phyloP scores from a whole-genome alignment of 1,140 invertebrate genomes.

The Hermetia illucens region DNA sequence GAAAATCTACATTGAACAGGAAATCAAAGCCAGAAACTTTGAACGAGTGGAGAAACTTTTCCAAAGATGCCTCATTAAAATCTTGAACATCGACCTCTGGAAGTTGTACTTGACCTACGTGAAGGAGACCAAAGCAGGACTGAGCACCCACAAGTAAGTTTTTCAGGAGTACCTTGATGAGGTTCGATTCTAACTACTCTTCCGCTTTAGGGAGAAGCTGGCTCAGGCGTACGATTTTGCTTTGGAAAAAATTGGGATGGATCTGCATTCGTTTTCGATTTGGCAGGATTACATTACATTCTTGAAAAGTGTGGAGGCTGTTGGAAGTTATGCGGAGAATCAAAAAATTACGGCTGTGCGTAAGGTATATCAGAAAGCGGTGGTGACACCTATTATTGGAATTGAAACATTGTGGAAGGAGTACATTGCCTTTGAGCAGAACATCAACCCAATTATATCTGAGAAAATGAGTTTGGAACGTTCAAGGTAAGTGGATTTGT shows the following conservation, averaged over 20 bases:
- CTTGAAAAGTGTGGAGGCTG: constrained; percentile 92
- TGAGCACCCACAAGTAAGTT: constrained; percentile 88
- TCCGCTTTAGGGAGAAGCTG: constrained; percentile 84
- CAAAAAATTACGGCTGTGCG: constrained; percentile 96
- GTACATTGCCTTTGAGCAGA: constrained; percentile 87
- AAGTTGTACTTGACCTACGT: constrained; percentile 95
- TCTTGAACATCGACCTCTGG: constrained; percentile 98
- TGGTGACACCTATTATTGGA: constrained; percentile 93
- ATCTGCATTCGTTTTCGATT: constrained; percentile 88
- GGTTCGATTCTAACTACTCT: constrained; percentile 6
- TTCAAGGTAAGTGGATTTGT: constrained; percentile 26
- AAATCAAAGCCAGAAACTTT: constrained; percentile 92
- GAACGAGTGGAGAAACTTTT: constrained; percentile 98
- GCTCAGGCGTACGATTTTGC: constrained; percentile 99
- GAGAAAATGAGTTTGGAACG: constrained; percentile 40
- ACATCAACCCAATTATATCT: constrained; percentile 93
- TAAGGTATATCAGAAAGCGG: constrained; percentile 90
- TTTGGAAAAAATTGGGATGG: constrained; percentile 96
- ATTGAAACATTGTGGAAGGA: constrained; percentile 98
- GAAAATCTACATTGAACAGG: constrained; percentile 99
- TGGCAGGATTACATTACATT: constrained; percentile 98
- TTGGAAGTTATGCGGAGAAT: constrained; percentile 97
- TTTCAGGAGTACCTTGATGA: not conserved
- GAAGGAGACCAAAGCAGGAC: constrained; percentile 88
- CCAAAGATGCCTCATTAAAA: constrained; percentile 94